These are phyloP conservation scores for Numenius phaeopus DNA, from an alignment of 2,797 vertebrate genomes.

Conservation along the genomic window DNA sequence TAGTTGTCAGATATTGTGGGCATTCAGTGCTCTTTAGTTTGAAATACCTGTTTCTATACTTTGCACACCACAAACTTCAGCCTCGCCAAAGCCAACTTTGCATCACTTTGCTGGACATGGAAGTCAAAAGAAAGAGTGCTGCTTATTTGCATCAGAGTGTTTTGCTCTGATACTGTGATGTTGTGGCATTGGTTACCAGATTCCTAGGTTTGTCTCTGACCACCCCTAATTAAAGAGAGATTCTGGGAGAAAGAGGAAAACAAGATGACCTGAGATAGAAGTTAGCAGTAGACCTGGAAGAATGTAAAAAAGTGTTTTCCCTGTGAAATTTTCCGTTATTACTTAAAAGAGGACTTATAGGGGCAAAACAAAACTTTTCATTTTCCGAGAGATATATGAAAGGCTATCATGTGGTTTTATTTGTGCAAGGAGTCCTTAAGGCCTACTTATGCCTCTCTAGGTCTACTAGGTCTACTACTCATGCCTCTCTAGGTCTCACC, in stretches of 20 bases:
- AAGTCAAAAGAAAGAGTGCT: neutral
- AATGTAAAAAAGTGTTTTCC: neutral
- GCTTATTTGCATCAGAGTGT: neutral
- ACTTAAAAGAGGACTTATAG: neutral
- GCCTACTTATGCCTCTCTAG: neutral
- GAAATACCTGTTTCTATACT: neutral
- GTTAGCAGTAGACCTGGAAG: neutral
- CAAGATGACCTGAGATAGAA: neutral
- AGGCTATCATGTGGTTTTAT: neutral
- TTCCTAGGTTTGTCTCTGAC: neutral
- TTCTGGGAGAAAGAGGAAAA: neutral
- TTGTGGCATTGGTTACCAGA: neutral
- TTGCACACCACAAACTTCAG: neutral
- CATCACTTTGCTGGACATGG: neutral
- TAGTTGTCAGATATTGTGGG: neutral
- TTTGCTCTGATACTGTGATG: neutral
- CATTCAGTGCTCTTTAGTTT: neutral
- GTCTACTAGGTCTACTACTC: neutral
- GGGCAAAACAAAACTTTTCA: neutral
- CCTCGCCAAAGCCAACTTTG: neutral
- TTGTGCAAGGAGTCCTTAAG: neutral
- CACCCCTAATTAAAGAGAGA: neutral
- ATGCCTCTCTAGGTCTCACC: neutral
- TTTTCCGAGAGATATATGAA: neutral
- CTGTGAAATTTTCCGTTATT: neutral